Percentiles rank a stretch among this genome's conserved stretches.
phyloP scores from a whole-genome alignment of 1,140 invertebrate species.

The Drosophila hydei region DNA sequence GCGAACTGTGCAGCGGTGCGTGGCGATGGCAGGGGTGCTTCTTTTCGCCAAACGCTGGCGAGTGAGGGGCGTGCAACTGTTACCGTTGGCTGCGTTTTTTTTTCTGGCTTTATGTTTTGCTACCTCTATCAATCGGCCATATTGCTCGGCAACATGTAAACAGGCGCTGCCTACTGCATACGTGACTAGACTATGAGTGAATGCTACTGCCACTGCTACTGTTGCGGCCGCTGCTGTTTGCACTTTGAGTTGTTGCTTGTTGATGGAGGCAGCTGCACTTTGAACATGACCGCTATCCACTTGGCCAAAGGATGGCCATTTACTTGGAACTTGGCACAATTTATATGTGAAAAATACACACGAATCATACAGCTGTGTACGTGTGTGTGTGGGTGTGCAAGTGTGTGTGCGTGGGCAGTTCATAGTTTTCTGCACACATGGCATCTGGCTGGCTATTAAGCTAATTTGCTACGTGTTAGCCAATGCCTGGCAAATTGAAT shows the following conservation, averaged over 20 bases:
- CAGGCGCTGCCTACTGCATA: slow-evolving; percentile 29
- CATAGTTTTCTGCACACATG: slow-evolving; percentile 18
- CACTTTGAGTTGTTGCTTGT: slow-evolving; percentile 41
- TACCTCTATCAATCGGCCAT: slow-evolving; percentile 65
- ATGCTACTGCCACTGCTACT: slow-evolving; percentile 39
- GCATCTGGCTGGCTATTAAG: slow-evolving; percentile 15
- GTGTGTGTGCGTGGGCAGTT: slow-evolving; percentile 41
- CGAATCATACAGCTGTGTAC: slow-evolving; percentile 10
- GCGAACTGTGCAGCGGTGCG: slow-evolving; percentile 63
- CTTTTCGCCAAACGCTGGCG: slow-evolving; percentile 3
- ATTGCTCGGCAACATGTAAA: slow-evolving; percentile 65
- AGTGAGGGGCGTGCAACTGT: slow-evolving; percentile 25
- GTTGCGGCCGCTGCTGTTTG: slow-evolving; percentile 38
- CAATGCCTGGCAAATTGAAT: slow-evolving; percentile 39
- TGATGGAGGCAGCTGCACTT: slow-evolving; percentile 50
- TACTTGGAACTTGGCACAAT: slow-evolving; percentile 48
- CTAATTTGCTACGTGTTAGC: slow-evolving; percentile 32
- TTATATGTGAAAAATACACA: slow-evolving; percentile 44
- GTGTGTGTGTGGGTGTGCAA: background rate
- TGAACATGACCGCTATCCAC: slow-evolving; percentile 55
- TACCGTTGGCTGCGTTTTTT: slow-evolving; percentile 49
- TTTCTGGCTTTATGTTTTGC: slow-evolving; percentile 5
- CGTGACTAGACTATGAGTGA: slow-evolving; percentile 64
- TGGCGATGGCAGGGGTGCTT: slow-evolving; percentile 46
- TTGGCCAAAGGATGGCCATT: slow-evolving; percentile 45